Evolutionary conservation across 2,888 invertebrate genomes (phyloP), one percentile per base, ranked within the genome.

Genomic region (Drosophila atripex): DNA sequence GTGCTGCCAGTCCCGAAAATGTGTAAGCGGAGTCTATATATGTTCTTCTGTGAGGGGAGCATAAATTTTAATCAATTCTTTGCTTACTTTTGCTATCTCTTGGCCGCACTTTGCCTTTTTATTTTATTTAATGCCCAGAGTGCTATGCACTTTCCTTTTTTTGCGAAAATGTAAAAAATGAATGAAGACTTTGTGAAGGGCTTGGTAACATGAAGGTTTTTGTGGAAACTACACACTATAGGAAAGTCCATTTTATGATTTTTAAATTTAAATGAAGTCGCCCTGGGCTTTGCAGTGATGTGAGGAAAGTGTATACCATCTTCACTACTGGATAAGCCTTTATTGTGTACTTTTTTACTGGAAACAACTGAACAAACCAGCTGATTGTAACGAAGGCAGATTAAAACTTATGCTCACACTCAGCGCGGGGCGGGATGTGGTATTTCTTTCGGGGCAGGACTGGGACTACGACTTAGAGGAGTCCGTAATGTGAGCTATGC

Each of bases 41-140:
- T 6, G 35, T 14, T 47, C 57, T 41, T 49, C 28, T 28, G 14
- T 38, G 64, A 52, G 69, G 43, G 73, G 71, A 75, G 77, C 84
- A 85, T 85, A 88, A 85, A 88, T 85, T 86, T 78, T 84, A 88
- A 85, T 85, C 85, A 88, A 86, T 86, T 84, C 76, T 75, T 77
- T 78, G 69, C 83, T 83, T 86, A 83, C 84, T 80, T 76, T 71
- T 71, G 41, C 51, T 47, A 55, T 73, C 68, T 73, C 52, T 87
- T 70, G 56, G 77, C 75, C 77, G 59, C 80, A 71, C 52, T 71
- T 66, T 71, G 47, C 32, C 46, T 61, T 73, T 46, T 70, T 47
- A 70, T 83, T 86, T 82, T 76, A 77, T 88, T 76, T 88, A 79
- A 77, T 71, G 69, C 65, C 63, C 35, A 28, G 46, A 45, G 54